Conservation (phyloP, 2,797 vertebrate genomes). For the Thaleichthys pacificus region DNA sequence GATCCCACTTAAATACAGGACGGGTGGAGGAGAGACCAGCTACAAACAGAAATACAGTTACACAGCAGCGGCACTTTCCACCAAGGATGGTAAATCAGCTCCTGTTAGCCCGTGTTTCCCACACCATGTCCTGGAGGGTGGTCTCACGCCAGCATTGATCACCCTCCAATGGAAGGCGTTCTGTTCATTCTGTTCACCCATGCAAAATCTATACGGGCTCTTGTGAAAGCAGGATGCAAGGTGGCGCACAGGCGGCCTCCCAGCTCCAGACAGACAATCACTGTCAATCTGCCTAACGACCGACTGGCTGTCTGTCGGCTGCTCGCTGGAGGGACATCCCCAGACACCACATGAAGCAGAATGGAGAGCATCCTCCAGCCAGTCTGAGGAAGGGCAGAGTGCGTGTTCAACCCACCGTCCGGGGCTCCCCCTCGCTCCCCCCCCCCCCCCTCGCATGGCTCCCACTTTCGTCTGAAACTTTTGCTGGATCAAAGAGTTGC, state of each 20-base stretch:
- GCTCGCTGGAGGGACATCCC: not conserved
- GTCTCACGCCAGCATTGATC: constrained; percentile 64
- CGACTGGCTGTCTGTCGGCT: constrained; percentile 70
- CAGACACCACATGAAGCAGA: constrained; percentile 67
- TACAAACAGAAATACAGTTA: not conserved
- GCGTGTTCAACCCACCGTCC: constrained; percentile 40
- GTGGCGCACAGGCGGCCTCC: constrained; percentile 56
- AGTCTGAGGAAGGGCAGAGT: constrained; percentile 53
- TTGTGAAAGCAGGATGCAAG: constrained; percentile 69
- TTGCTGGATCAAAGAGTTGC: constrained; percentile 70
- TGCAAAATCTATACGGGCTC: constrained; percentile 77
- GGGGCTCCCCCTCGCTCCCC: too few relatives aligned
- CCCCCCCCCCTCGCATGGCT: constrained; percentile 46
- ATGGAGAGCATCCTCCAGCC: constrained; percentile 63
- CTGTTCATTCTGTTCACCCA: constrained; percentile 75
- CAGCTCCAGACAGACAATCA: constrained; percentile 69
- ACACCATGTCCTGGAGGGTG: too few relatives aligned
- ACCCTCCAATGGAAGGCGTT: constrained; percentile 70
- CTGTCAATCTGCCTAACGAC: constrained; percentile 78
- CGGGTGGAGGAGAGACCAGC: not conserved
- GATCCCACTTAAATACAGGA: not conserved
- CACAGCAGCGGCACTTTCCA: not conserved
- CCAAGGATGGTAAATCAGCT: not conserved
- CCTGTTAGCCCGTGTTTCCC: too few relatives aligned
- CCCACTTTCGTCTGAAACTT: constrained; percentile 67